Percentiles rank a stretch among this genome's conserved stretches.
Evolutionary conservation across 2,888 invertebrate species (phyloP).

Genomic region (Cacoxenus indagator): DNA sequence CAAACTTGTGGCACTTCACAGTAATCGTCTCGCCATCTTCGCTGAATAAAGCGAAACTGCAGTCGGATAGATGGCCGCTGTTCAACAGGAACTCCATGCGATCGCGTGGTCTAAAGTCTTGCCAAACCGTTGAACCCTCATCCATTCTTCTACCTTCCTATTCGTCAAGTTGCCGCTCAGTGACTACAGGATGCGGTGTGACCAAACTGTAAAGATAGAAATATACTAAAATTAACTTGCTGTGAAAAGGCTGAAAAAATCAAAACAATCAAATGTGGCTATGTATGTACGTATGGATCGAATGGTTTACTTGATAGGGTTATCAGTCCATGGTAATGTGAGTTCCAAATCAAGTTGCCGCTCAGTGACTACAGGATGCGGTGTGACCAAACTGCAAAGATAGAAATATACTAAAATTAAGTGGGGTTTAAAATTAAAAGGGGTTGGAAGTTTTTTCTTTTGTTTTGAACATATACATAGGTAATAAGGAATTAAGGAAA

Average conservation of each 20-base stretch:
- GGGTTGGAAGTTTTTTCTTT: no score
- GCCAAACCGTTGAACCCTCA: neutral
- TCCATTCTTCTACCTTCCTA: neutral
- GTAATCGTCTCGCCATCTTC: slow-evolving; percentile 30
- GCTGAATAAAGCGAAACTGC: slow-evolving; percentile 39
- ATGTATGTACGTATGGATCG: no score
- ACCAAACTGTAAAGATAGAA: neutral
- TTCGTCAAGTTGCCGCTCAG: neutral
- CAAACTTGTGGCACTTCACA: slow-evolving; percentile 45
- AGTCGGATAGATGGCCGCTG: slow-evolving; percentile 44
- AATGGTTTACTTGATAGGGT: no score
- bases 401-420: neutral
- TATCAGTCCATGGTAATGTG: no score
- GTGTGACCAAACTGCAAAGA: neutral
- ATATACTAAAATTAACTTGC: neutral
- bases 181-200: neutral
- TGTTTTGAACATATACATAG: no score
- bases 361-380: neutral
- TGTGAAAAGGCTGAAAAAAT: neutral
- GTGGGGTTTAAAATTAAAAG: neutral
- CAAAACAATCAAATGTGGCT: no score
- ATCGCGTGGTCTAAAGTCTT: slow-evolving; percentile 26
- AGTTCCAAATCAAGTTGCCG: neutral
- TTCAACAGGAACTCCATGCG: slow-evolving; percentile 42
- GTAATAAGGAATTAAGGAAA: no score